Conservation (phyloP, 37 sponge, comb jelly and placozoan species). For the Ianthella basta region DNA sequence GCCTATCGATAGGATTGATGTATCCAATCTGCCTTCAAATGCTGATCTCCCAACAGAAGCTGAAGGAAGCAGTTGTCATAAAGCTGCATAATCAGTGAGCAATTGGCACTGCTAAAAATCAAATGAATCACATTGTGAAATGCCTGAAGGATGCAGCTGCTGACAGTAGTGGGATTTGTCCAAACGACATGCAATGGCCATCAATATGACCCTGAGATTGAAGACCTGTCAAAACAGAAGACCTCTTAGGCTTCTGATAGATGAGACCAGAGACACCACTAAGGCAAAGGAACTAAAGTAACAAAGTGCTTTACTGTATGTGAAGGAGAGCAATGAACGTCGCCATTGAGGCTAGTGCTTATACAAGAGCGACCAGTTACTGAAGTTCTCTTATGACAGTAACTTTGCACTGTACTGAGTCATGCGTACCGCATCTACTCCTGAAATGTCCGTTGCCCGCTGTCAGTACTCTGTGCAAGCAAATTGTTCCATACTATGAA, state of each 20-base stretch:
- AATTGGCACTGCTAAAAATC: slow-evolving; percentile 7
- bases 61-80: slow-evolving; percentile 10
- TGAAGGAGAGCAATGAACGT: slow-evolving; percentile 12
- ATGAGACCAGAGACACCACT: background rate
- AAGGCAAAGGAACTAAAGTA: slow-evolving; percentile 16
- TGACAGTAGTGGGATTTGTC: background rate
- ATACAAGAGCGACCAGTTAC: too few species aligned
- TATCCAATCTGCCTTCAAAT: slow-evolving; percentile 8
- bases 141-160: slow-evolving; percentile 6
- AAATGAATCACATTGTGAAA: slow-evolving; percentile 16
- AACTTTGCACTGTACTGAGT: too few species aligned
- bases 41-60: slow-evolving; percentile 6
- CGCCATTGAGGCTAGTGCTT: slow-evolving; percentile 27
- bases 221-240: slow-evolving; percentile 8
- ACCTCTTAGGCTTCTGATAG: slow-evolving; percentile 7
- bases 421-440: too few species aligned
- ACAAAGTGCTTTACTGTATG: background rate
- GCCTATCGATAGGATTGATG: slow-evolving; percentile 4
- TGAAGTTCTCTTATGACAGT: too few species aligned
- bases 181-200: slow-evolving; percentile 11
- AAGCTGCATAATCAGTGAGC: background rate
- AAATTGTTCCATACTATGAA: too few species aligned
- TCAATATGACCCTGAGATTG: slow-evolving; percentile 25
- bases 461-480: too few species aligned
- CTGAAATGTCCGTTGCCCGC: too few species aligned